Evolutionary conservation across 2,797 vertebrate species (phyloP).

Genomic region (Anabas testudineus): DNA sequence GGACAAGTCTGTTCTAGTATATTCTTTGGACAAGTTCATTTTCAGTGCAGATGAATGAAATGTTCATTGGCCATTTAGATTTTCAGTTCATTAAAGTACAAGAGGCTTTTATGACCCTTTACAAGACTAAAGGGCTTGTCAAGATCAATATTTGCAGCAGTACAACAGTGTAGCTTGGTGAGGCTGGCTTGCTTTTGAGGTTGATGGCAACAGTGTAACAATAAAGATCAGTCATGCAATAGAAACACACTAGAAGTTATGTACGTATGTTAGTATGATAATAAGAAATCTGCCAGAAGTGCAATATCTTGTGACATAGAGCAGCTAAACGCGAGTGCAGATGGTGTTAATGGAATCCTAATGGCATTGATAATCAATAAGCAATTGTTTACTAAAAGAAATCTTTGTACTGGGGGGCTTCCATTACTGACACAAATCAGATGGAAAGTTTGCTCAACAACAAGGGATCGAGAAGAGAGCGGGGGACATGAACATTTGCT

Average conservation of each 20-base stretch:
- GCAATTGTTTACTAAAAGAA: constrained; percentile 57
- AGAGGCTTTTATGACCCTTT: constrained; percentile 4
- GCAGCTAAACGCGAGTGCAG: background rate
- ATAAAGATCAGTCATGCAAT: constrained; percentile 27
- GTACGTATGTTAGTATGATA: background rate
- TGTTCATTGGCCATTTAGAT: constrained; percentile 3
- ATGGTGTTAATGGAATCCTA: constrained; percentile 24
- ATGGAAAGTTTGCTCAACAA: background rate
- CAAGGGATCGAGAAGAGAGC: constrained; percentile 4
- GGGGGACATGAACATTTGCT: background rate
- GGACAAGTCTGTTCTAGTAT: constrained; percentile 6
- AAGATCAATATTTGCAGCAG: constrained; percentile 17
- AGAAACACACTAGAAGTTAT: constrained; percentile 7
- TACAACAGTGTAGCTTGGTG: background rate
- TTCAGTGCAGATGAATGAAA: background rate
- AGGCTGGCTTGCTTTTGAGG: constrained; percentile 4
- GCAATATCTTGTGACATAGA: constrained; percentile 1
- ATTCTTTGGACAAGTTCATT: constrained; percentile 14
- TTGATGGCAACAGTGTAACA: constrained; percentile 11
- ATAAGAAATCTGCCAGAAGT: constrained; percentile 14
- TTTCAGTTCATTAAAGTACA: constrained; percentile 7
- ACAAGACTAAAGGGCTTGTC: constrained; percentile 27
- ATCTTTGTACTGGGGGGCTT: constrained; percentile 29
- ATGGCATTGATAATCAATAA: constrained; percentile 66
- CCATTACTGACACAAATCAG: constrained; percentile 20